These are phyloP conservation scores for Parnassius orleans DNA, from an alignment of 2,888 invertebrate genomes.

Conservation along the genomic window DNA sequence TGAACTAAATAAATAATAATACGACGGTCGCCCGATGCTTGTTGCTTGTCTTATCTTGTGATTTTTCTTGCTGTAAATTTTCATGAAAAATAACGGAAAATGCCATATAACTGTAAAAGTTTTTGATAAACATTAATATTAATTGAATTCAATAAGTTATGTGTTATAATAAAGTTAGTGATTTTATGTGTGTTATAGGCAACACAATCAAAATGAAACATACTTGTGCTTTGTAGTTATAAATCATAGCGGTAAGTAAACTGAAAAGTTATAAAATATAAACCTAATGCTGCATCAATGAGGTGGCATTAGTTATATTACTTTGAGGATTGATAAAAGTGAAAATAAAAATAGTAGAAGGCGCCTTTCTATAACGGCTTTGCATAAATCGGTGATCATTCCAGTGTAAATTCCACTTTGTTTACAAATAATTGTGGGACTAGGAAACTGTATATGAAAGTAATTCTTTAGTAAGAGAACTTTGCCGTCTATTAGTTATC, in stretches of 20 bases:
- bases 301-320: constrained; percentile 22
- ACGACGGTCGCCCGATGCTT: constrained; percentile 36
- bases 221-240: constrained; percentile 65
- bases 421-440: constrained; percentile 28
- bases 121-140: constrained; percentile 39
- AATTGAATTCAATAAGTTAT: constrained; percentile 23
- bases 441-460: constrained; percentile 18
- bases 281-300: constrained; percentile 15
- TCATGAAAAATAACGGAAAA: constrained; percentile 72
- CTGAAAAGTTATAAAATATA: constrained; percentile 38
- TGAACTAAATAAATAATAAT: too few relatives aligned
- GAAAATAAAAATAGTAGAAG: constrained; percentile 30
- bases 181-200: constrained; percentile 70
- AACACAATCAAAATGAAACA: constrained; percentile 74
- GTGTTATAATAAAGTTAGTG: constrained; percentile 29
- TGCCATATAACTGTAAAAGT: constrained; percentile 57
- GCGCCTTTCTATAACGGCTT: constrained; percentile 67
- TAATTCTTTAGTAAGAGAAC: constrained; percentile 14
- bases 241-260: constrained; percentile 66
- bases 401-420: constrained; percentile 42
- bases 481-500: constrained; percentile 30
- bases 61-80: constrained; percentile 65
- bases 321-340: constrained; percentile 1
- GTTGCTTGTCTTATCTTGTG: constrained; percentile 48
- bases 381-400: constrained; percentile 21